Percentiles rank a stretch among this genome's conserved stretches.
Evolutionary conservation across 2,113 vertebrate genomes (phyloP).

Genomic region (Sylvicapra grimmia): DNA sequence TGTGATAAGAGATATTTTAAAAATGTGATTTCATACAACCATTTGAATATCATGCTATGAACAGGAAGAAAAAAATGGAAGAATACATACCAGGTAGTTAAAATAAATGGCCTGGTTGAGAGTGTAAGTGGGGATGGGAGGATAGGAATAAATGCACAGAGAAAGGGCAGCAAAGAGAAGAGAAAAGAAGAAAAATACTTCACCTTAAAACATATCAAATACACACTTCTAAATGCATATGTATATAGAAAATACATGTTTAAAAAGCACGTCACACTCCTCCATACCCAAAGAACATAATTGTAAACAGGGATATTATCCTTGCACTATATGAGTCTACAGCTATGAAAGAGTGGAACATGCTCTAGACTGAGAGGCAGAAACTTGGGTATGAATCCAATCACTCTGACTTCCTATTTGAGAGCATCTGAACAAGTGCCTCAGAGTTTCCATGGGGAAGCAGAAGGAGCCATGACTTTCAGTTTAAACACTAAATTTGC

Average conservation of each 20-base stretch:
- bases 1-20: background rate
- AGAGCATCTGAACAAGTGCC: background rate
- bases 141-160: background rate
- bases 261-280: background rate
- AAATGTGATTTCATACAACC: background rate
- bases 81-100: background rate
- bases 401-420: background rate
- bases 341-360: background rate
- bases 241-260: background rate
- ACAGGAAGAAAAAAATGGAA: background rate
- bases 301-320: background rate
- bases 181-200: background rate
- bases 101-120: background rate
- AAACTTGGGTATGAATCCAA: background rate
- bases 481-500: background rate
- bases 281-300: background rate
- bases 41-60: background rate
- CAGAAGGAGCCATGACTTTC: background rate
- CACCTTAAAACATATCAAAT: background rate
- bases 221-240: background rate
- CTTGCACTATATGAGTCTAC: background rate
- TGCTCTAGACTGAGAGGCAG: background rate
- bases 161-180: background rate
- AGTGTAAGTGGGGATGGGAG: background rate
- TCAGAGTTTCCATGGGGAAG: background rate